Evolutionary conservation across 2,888 invertebrate genomes (phyloP).

Genomic region (Ischnura elegans): DNA sequence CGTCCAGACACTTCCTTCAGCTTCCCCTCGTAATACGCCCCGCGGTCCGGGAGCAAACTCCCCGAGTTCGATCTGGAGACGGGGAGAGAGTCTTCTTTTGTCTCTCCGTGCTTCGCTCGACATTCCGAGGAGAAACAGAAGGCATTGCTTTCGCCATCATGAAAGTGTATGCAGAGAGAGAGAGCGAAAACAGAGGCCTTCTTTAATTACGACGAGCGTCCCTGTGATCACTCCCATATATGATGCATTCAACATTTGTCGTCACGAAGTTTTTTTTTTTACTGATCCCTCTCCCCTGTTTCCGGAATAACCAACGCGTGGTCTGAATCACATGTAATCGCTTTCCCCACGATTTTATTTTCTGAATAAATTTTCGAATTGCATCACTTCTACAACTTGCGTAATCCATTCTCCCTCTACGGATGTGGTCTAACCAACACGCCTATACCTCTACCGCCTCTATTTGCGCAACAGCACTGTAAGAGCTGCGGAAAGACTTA

Average conservation of each 20-base stretch:
- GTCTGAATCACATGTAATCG: not conserved
- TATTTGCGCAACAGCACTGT: no score
- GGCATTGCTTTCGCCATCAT: no score
- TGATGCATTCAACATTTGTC: conserved; percentile 30
- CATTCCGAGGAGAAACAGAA: not conserved
- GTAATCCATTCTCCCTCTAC: no score
- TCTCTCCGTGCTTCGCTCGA: not conserved
- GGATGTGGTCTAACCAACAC: not conserved
- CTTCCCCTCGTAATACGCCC: not conserved
- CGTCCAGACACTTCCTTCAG: not conserved
- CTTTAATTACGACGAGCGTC: conserved; percentile 53
- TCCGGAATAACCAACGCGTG: not conserved
- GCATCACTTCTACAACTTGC: no score
- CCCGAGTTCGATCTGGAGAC: not conserved
- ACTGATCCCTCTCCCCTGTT: not conserved
- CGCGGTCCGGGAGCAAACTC: not conserved
- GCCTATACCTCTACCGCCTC: no score
- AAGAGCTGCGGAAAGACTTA: no score
- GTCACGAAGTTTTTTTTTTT: not conserved
- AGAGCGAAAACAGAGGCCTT: not conserved
- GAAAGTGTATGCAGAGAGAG: not conserved
- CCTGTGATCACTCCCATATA: conserved; percentile 39
- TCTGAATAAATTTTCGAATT: no score
- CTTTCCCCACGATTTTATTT: not conserved
- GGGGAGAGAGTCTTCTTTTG: not conserved